Base-by-base conservation (phyloP, 2,888 invertebrate genomes). In the Xestia ashworthii region DNA sequence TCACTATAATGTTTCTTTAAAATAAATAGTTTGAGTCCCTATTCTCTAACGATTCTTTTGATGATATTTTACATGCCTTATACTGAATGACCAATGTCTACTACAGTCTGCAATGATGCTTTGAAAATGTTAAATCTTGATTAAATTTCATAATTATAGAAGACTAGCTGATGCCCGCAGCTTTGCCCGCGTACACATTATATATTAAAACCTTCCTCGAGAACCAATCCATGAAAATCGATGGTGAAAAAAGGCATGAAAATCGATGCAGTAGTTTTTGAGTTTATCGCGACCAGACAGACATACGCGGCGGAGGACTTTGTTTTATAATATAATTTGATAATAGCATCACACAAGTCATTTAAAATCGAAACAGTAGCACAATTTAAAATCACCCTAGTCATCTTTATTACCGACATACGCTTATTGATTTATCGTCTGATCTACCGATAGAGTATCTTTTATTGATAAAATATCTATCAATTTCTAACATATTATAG, bases 331-430 rank as follows among this genome's bases (percentile, higher is more conserved):
- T 32, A 32, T 32, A 32, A 32, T 32, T 32, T 32, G 41, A 58
- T 77, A 50, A 19, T 22, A 25, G 2, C 25, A 46, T 38, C 3
- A 14, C n/a, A 53, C 19, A 9, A 60, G 14, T 16, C 8, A 46
- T n/a, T 38, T 50, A 0, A 58, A 55, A 22, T 78, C 19, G 0
- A 73, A 58, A 74, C 81, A 74, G 78, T 66, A 81, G 75, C 66
- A 60, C 19, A 44, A 55, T 68, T 41, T 25, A n/a, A 58, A 79
- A 68, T 64, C 9, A n/a, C 22, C 8, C 5, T 64, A 22, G 19
- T 67, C 8, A 19, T 82, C 14, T 53, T 53, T 32, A 12, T 8
- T 44, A 64, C 25, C 3, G 5, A 64, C 55, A 22, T 32, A 67
- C 5, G 16, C 25, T 62, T 38, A 41, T 6, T 14, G 8, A 44